These are phyloP conservation scores for Melanostigma gelatinosum DNA, from an alignment of 2,113 vertebrate species.

Conservation along the genomic window DNA sequence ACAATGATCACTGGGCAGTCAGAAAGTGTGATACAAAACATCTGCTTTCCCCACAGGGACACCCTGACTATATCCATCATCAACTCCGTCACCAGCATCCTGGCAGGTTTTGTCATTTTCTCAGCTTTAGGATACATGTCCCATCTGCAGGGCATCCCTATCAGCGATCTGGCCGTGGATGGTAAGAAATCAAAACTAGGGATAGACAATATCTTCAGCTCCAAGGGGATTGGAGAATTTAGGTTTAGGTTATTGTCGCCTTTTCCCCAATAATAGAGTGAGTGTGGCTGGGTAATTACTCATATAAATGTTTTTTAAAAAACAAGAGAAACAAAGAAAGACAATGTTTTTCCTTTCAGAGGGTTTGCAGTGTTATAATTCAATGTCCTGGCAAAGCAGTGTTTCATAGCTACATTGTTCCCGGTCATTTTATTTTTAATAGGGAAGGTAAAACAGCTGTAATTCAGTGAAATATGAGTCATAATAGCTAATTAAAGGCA, in stretches of 20 bases:
- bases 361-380: not conserved
- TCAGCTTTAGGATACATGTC: slow-evolving; percentile 87
- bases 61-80: slow-evolving; percentile 78
- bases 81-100: slow-evolving; percentile 83
- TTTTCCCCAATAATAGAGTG: not conserved
- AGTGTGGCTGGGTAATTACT: not conserved
- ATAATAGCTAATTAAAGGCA: not conserved
- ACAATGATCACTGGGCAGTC: not conserved
- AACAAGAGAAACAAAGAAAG: not conserved
- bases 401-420: not conserved
- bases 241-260: not conserved
- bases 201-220: not conserved
- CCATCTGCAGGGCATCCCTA: slow-evolving; percentile 77
- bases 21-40: not conserved
- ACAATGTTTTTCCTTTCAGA: not conserved
- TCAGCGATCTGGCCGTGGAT: slow-evolving; percentile 81
- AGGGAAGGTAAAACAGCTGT: not conserved
- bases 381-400: not conserved
- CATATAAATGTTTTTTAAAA: not conserved
- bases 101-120: slow-evolving; percentile 85
- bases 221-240: not conserved
- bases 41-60: slow-evolving; percentile 71
- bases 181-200: slow-evolving; percentile 62
- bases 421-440: not conserved
- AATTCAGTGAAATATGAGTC: not conserved